phyloP scores from a whole-genome alignment of 1,140 invertebrate genomes.

The Meloidogyne floridensis region DNA sequence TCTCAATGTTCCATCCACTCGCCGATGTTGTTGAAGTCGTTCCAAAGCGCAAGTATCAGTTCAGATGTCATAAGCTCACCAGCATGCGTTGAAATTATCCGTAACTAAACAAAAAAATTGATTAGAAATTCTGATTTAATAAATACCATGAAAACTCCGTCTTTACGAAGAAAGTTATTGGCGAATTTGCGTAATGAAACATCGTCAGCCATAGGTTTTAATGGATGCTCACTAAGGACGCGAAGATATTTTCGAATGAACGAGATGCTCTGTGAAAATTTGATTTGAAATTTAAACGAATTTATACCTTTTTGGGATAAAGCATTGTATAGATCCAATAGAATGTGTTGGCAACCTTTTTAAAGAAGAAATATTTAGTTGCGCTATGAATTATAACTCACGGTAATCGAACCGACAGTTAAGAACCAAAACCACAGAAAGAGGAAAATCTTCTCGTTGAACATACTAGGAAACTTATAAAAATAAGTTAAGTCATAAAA shows the following conservation, averaged over 20 bases:
- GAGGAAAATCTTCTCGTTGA: conserved; percentile 65
- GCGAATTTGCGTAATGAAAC: conserved; percentile 63
- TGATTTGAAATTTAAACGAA: neutral
- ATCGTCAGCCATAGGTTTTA: conserved; percentile 63
- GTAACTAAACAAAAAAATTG: conserved; percentile 14
- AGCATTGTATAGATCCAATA: conserved; percentile 66
- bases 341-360: conserved; percentile 53
- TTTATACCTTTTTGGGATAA: conserved; percentile 60
- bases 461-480: conserved; percentile 49
- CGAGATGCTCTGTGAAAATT: conserved; percentile 47
- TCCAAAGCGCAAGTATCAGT: conserved; percentile 63
- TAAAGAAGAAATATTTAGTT: neutral
- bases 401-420: conserved; percentile 61
- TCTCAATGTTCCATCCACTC: conserved; percentile 54
- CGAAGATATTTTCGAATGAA: conserved; percentile 65
- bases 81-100: conserved; percentile 61
- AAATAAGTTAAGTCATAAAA: conserved; percentile 10
- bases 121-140: conserved; percentile 20
- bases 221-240: conserved; percentile 63
- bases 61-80: conserved; percentile 64
- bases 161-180: conserved; percentile 64
- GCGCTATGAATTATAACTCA: neutral
- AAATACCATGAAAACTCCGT: conserved; percentile 62
- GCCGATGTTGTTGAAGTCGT: conserved; percentile 66
- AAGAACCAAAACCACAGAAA: conserved; percentile 66